A percentile compares a stretch with the other conserved stretches of the same genome.
These are phyloP conservation scores for Callipepla squamata DNA, from an alignment of 2,113 vertebrate species.

Conservation along the genomic window DNA sequence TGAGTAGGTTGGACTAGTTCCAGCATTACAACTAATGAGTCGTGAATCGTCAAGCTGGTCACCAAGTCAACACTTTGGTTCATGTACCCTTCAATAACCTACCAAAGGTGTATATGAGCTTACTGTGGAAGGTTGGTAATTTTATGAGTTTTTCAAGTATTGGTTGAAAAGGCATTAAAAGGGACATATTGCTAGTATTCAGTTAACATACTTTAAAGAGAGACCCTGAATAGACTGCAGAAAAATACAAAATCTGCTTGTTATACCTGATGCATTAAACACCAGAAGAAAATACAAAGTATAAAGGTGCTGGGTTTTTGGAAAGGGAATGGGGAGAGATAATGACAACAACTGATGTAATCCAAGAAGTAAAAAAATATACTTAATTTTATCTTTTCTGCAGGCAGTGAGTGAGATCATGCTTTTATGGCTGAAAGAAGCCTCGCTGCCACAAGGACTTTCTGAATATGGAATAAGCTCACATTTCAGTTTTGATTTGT, in stretches of 20 bases:
- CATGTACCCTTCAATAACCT: background rate
- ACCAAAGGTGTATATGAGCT: background rate
- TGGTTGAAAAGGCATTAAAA: conserved; percentile 10
- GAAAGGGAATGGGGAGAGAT: background rate
- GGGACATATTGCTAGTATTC: background rate
- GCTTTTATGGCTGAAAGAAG: background rate
- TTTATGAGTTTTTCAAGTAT: background rate
- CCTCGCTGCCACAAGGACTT: background rate
- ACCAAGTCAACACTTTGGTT: background rate
- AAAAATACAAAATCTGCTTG: conserved; percentile 12
- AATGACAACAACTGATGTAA: conserved; percentile 6
- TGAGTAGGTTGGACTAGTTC: background rate
- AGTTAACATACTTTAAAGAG: background rate
- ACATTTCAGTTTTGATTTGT: conserved; percentile 22
- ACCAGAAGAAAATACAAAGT: background rate
- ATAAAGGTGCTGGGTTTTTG: background rate
- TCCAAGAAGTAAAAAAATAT: background rate
- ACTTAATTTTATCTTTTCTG: conserved; percentile 4
- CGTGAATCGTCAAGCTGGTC: background rate
- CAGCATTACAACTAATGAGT: background rate
- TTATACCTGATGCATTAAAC: background rate
- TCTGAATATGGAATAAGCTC: conserved; percentile 25
- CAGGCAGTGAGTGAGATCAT: conserved; percentile 21
- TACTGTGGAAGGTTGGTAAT: background rate
- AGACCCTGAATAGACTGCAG: background rate